These are phyloP conservation scores for Agonopterix arenella DNA, from an alignment of 2,888 invertebrate genomes.

Conservation along the genomic window DNA sequence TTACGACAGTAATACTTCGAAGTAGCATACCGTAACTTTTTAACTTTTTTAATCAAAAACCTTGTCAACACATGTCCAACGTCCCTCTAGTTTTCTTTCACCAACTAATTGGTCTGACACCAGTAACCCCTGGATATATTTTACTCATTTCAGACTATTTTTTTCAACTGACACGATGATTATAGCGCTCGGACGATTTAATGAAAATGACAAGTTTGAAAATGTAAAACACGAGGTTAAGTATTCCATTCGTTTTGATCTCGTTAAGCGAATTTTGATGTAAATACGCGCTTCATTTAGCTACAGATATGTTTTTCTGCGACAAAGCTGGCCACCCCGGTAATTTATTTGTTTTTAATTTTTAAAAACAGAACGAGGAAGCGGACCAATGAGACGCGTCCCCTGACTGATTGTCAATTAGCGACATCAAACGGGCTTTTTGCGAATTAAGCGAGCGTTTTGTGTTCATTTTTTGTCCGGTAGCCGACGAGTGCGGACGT, in stretches of 20 bases:
- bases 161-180: slow-evolving; percentile 30
- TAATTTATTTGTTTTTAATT: slow-evolving; percentile 74
- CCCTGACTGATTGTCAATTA: slow-evolving; percentile 76
- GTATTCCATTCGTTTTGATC: slow-evolving; percentile 2
- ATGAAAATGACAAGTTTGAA: slow-evolving; percentile 46
- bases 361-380: slow-evolving; percentile 70
- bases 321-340: slow-evolving; percentile 49
- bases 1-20: background rate
- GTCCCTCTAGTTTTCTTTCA: slow-evolving; percentile 57
- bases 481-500: slow-evolving; percentile 49
- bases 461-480: slow-evolving; percentile 71
- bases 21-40: slow-evolving; percentile 10
- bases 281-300: slow-evolving; percentile 2
- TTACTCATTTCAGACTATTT: slow-evolving; percentile 45
- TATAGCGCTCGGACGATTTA: slow-evolving; percentile 35
- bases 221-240: slow-evolving; percentile 6
- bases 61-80: slow-evolving; percentile 56
- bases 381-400: slow-evolving; percentile 71
- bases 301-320: slow-evolving; percentile 9
- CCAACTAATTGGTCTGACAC: slow-evolving; percentile 71
- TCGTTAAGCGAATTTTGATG: background rate
- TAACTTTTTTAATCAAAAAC: slow-evolving; percentile 30
- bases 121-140: slow-evolving; percentile 45
- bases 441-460: slow-evolving; percentile 73
- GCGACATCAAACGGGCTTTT: slow-evolving; percentile 77